A percentile compares a stretch with the other conserved stretches of the same genome.
Conservation (phyloP, 2,888 invertebrate species). For the Dysmachus trigonus region DNA sequence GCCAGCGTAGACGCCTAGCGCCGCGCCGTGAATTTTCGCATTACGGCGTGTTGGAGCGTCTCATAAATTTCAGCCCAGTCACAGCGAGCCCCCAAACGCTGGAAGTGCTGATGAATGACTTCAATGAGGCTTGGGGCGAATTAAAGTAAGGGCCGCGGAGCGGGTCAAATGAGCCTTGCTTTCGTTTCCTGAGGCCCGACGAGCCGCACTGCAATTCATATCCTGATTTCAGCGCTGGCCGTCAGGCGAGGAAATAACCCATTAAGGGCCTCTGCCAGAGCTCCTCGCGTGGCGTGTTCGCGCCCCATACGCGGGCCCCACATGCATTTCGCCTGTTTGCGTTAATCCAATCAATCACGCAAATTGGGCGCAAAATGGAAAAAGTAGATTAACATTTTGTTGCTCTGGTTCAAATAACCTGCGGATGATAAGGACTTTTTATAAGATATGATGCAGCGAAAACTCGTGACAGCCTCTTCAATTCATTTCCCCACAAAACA, state of each 20-base stretch:
- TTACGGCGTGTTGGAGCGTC: conserved; percentile 1
- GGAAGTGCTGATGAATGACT: conserved; percentile 36
- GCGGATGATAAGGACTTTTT: neutral
- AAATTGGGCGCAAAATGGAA: neutral
- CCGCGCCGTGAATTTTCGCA: conserved; percentile 12
- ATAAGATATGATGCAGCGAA: neutral
- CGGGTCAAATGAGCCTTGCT: conserved; percentile 7
- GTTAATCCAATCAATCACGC: neutral
- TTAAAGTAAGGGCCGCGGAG: conserved; percentile 6
- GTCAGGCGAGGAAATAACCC: conserved; percentile 18
- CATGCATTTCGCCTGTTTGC: neutral
- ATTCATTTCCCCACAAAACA: neutral
- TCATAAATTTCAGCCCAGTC: conserved; percentile 31
- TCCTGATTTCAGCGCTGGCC: conserved; percentile 5
- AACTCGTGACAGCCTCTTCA: neutral
- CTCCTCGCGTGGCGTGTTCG: neutral
- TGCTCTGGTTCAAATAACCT: neutral
- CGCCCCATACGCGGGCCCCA: neutral
- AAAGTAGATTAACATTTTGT: neutral
- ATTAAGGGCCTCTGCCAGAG: neutral
- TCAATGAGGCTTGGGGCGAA: conserved; percentile 33
- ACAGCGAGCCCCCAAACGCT: neutral
- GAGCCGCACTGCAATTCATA: conserved; percentile 15
- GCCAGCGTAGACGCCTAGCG: neutral
- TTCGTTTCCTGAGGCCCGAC: neutral